Evolutionary conservation across 2,797 vertebrate genomes (phyloP), one percentile per base, ranked within the genome.

Genomic region (Graptemys geographica): DNA sequence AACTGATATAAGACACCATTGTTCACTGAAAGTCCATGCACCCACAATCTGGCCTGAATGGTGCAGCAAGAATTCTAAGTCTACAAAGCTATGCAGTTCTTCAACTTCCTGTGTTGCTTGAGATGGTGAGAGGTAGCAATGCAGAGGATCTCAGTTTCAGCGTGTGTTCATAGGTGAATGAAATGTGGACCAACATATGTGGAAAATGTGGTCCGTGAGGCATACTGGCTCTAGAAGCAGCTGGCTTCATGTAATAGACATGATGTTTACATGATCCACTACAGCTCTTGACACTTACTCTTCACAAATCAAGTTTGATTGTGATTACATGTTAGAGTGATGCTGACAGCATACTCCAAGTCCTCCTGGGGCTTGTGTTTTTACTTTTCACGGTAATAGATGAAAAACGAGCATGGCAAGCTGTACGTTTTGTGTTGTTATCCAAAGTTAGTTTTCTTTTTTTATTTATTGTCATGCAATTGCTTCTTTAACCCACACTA

Each of bases 391-490:
- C 69, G 12, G 23, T 94, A 96, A 95, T 11, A 87, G 83, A 84
- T 74, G 72, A 95, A 96, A 95, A 96, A 74, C 0, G 10, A 95
- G 3, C 15, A 83, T 44, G 79, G 41, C 41, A 91, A 96, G 91
- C 59, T 84, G 41, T 90, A 79, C 3, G 78, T 84, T 91, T 95
- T 79, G n/a, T 92, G 89, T 88, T 76, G 84, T 97, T 87, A 95
- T 94, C 88, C 83, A 96, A 96, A 97, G 88, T 95, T 97, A 69
- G 94, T 97, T 97, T 98, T 98, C 97, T 97, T 97, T 98, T 98
- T 98, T 98, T 98, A 95, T 98, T 98, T 98, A 98, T 98, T 97
- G 96, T 97, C 97, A 97, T 97, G 87, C 96, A 95, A 97, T 96
- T 97, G 96, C 98, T 98, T 98, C 98, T 98, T 98, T 98, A 98